phyloP scores from a whole-genome alignment of 2,797 vertebrate genomes.

The Squalus acanthias region DNA sequence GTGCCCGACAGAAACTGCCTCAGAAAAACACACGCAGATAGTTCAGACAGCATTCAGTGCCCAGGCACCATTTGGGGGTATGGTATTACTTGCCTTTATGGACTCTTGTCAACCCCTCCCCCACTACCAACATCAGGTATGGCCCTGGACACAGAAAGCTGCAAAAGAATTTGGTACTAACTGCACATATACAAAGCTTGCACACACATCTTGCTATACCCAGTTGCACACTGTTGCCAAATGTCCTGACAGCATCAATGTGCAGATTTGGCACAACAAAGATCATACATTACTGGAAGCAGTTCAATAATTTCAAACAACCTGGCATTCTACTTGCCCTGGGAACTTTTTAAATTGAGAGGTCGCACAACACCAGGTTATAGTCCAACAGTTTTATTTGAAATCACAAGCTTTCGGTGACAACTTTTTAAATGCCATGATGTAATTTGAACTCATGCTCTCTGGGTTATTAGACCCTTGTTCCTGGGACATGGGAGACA shows the following conservation, averaged over 20 bases:
- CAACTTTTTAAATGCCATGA: not conserved
- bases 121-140: not conserved
- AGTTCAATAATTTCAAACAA: not conserved
- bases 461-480: not conserved
- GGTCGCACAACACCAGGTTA: too few relatives aligned
- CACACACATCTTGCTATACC: not conserved
- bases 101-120: not conserved
- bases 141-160: not conserved
- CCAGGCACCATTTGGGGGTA: not conserved
- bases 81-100: not conserved
- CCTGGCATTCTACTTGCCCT: not conserved
- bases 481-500: not conserved
- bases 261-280: not conserved
- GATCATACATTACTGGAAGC: not conserved
- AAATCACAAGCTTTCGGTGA: too few relatives aligned
- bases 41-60: not conserved
- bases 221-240: not conserved
- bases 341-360: not conserved
- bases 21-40: not conserved
- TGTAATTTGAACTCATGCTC: not conserved
- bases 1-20: not conserved
- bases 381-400: too few relatives aligned
- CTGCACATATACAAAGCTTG: not conserved
- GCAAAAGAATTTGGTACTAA: not conserved
- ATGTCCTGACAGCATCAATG: not conserved